phyloP scores from a whole-genome alignment of 2,797 vertebrate genomes.

The Anabacerthia variegaticeps region DNA sequence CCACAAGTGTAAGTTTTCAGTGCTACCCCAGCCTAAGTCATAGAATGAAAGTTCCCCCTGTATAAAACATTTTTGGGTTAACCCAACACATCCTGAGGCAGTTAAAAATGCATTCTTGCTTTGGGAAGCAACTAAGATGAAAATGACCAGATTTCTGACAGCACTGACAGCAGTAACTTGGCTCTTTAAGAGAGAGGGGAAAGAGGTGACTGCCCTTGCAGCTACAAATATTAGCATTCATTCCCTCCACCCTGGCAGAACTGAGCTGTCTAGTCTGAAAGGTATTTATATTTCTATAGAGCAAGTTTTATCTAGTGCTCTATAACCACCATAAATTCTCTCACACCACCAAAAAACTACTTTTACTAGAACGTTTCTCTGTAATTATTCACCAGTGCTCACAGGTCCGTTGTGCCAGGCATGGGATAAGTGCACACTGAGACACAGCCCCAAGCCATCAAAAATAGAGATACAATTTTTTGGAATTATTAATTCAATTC shows the following conservation, averaged over 20 bases:
- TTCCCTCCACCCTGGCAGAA: neutral
- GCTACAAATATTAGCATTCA: conserved; percentile 5
- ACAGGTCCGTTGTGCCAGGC: neutral
- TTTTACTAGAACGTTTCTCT: neutral
- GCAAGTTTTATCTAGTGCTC: neutral
- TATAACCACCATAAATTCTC: conserved; percentile 6
- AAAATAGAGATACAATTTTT: neutral
- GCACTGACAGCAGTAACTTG: neutral
- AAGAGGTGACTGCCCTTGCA: neutral
- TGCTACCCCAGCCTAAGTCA: neutral
- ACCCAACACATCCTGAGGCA: neutral
- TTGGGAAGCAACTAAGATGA: neutral
- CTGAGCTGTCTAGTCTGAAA: neutral
- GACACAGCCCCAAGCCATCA: neutral
- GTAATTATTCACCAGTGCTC: neutral
- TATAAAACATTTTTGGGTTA: neutral
- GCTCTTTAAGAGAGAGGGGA: neutral
- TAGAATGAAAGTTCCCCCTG: neutral
- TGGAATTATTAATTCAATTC: neutral
- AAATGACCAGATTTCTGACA: neutral
- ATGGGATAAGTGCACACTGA: neutral
- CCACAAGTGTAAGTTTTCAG: neutral
- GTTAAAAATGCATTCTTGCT: neutral
- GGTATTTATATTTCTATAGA: conserved; percentile 24
- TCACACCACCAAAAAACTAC: neutral